These are phyloP conservation scores for Glossosoma conforme DNA, from an alignment of 1,140 invertebrate species.

Conservation along the genomic window DNA sequence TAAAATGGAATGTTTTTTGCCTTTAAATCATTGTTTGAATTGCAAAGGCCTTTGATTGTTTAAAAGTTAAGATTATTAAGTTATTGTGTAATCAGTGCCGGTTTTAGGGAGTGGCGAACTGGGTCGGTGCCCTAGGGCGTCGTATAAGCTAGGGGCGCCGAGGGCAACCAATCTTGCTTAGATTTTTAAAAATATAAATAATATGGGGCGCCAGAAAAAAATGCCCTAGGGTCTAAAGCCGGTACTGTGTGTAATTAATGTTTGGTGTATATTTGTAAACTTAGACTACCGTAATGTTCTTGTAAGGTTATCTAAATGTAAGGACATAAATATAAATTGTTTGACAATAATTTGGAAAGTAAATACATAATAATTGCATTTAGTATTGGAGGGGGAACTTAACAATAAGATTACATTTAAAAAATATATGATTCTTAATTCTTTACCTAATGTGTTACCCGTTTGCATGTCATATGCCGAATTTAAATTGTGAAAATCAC, in stretches of 20 bases:
- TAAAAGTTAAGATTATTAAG: not conserved
- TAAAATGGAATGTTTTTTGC: not conserved
- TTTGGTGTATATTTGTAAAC: not conserved
- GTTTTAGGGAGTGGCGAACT: not conserved
- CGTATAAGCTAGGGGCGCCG: too few species aligned
- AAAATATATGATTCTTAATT: not conserved
- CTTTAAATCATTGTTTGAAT: not conserved
- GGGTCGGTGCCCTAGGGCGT: too few species aligned
- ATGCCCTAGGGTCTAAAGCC: too few species aligned
- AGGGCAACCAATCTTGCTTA: too few species aligned
- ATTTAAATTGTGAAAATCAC: not conserved
- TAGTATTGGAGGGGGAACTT: not conserved
- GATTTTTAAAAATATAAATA: too few species aligned
- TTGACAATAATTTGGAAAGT: not conserved
- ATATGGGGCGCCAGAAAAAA: too few species aligned
- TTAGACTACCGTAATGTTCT: not conserved
- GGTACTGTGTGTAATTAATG: not conserved
- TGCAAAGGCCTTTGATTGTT: not conserved
- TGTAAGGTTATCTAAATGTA: not conserved
- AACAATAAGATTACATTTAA: not conserved
- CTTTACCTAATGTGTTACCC: not conserved
- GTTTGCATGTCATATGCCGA: not conserved
- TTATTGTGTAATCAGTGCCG: too few species aligned
- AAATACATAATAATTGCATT: not conserved
- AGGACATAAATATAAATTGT: not conserved